Evolutionary conservation across 2,888 invertebrate genomes (phyloP).

Genomic region (Nemotelus nigrinus): DNA sequence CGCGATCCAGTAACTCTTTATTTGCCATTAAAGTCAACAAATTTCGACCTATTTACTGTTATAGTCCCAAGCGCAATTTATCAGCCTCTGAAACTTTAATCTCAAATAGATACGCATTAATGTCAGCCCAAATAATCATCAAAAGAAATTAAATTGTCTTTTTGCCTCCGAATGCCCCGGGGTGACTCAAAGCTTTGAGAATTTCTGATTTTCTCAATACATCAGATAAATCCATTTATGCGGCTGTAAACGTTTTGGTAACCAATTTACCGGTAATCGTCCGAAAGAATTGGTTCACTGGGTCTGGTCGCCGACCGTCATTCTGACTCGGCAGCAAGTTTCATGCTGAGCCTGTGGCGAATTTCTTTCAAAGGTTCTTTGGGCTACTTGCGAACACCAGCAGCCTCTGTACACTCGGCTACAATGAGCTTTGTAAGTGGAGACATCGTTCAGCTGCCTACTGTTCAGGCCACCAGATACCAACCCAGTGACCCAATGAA

Average conservation of each 20-base stretch:
- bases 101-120: too few relatives aligned
- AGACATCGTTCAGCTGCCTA: constrained; percentile 18
- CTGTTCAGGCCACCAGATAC: background rate
- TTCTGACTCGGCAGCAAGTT: constrained; percentile 4
- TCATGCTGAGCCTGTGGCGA: constrained; percentile 13
- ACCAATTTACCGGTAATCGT: background rate
- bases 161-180: too few relatives aligned
- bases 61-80: too few relatives aligned
- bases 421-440: background rate
- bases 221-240: too few relatives aligned
- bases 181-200: background rate
- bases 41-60: too few relatives aligned
- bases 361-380: background rate
- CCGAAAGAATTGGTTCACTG: constrained; percentile 20
- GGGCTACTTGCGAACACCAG: background rate
- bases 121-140: too few relatives aligned
- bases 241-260: too few relatives aligned
- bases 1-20: too few relatives aligned
- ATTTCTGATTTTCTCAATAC: background rate
- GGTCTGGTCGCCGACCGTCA: constrained; percentile 7
- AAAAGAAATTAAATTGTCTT: too few relatives aligned
- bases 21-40: too few relatives aligned
- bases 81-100: too few relatives aligned
- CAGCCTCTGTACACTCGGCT: too few relatives aligned
- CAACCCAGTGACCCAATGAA: constrained; percentile 36